Conservation (phyloP, 2,797 vertebrate genomes). For the Mormyrops attenuatus region DNA sequence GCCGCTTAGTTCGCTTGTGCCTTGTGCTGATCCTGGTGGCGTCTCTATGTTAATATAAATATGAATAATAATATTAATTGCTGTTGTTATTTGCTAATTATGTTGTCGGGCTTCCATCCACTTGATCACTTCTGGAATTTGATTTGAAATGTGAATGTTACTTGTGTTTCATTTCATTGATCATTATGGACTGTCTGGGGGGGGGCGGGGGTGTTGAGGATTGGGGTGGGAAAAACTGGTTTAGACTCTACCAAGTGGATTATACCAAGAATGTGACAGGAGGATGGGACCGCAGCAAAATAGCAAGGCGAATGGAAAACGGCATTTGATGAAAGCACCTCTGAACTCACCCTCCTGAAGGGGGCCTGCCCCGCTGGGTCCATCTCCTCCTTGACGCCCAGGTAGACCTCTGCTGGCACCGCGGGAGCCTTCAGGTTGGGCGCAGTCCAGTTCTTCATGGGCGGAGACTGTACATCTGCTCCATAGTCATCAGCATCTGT, state of each 20-base stretch:
- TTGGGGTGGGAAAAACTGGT: background rate
- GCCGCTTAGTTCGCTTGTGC: background rate
- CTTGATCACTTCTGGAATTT: constrained; percentile 12
- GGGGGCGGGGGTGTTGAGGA: background rate
- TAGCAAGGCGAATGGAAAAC: background rate
- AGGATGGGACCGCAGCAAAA: background rate
- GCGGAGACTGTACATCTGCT: constrained; percentile 59
- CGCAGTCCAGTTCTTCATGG: constrained; percentile 88
- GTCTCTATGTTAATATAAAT: background rate
- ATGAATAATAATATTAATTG: background rate
- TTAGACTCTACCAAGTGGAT: background rate
- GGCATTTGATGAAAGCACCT: background rate
- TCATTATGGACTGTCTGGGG: background rate
- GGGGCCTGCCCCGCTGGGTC: constrained; percentile 63
- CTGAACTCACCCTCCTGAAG: constrained; percentile 59
- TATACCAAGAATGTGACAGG: background rate
- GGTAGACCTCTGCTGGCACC: constrained; percentile 72
- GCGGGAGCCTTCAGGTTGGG: constrained; percentile 79
- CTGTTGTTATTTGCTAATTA: background rate
- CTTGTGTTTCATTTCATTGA: constrained; percentile 16
- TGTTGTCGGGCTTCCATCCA: constrained; percentile 17
- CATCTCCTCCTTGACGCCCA: constrained; percentile 70
- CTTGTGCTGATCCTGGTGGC: background rate
- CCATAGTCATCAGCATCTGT: constrained; percentile 59
- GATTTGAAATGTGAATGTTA: constrained; percentile 22